Evolutionary conservation across 1,140 invertebrate genomes (phyloP), one percentile per base, ranked within the genome.

Genomic region (Diachasma alloeum): DNA sequence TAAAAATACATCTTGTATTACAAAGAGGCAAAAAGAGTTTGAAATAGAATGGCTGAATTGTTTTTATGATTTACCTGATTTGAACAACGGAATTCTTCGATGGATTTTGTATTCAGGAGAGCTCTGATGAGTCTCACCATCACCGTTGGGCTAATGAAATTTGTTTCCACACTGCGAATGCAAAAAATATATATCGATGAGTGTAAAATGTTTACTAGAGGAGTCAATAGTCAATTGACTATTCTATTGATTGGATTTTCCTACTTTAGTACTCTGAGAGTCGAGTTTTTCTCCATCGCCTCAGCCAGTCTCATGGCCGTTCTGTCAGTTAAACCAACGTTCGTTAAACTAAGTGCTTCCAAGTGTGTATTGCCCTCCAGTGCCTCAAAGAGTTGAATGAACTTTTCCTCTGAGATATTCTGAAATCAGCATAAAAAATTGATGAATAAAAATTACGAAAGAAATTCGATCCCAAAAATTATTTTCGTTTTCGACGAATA

Each of bases 361-460:
- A 99, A 91, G 85, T 97, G 93, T 74, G 97, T 97, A 90, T 99
- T 99, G 69, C 92, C 93, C 84, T 95, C 94, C 80, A 99, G 87
- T 70, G 94, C 96, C 84, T 96, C 94, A 90, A 98, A 97, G 71
- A 99, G 89, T 85, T 94, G 93, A 78, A 95, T 93, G 86, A 99
- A 96, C 87, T 97, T 97, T 89, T 99, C 97, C 85, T 98, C 95
- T 68, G 97, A 98, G 89, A 99, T 97, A 90, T 97, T 97, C 97
- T 99, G 90, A 53, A 53, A 53, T 53, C 15, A 53, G 17, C 6
- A 53, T 6, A 53, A 53, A 53, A 48, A 53, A 31, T 31, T 31
- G 2, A 31, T 31, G 31, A 2, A 31, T 31, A 6, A 3, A 31
- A 31, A 31, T 31, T 31, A 31, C 6, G 31, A 31, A 31, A 31